Conservation (phyloP, 1,140 invertebrate genomes). For the Tetragonula clypearis region DNA sequence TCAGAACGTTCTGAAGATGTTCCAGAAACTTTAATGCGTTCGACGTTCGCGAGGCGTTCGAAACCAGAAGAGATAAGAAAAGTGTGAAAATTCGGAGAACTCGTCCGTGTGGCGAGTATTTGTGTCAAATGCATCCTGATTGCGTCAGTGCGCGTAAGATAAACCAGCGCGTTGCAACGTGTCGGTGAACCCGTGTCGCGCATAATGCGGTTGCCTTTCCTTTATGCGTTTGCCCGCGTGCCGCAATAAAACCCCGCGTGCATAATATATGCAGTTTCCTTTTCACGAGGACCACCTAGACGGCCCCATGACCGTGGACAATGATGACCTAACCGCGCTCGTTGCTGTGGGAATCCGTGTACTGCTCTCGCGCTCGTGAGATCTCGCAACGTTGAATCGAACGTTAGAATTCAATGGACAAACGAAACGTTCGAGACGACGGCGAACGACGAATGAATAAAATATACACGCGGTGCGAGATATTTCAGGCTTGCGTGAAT, state of each 20-base stretch:
- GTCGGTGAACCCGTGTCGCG: slow-evolving; percentile 52
- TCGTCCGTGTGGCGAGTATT: not conserved
- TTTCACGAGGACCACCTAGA: slow-evolving; percentile 66
- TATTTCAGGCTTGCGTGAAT: not conserved
- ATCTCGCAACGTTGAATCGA: slow-evolving; percentile 4
- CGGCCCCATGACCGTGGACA: slow-evolving; percentile 46
- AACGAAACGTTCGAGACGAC: slow-evolving; percentile 8
- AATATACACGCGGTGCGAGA: not conserved
- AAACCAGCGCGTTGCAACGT: slow-evolving; percentile 28
- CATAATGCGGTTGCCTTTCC: slow-evolving; percentile 42
- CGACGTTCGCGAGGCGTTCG: too few species aligned
- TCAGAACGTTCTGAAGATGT: too few species aligned
- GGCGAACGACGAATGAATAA: slow-evolving; percentile 4
- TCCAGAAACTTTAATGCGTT: too few species aligned
- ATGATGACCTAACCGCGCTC: slow-evolving; percentile 56
- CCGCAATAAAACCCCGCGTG: slow-evolving; percentile 64
- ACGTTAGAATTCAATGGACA: slow-evolving; percentile 4
- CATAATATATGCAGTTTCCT: slow-evolving; percentile 66
- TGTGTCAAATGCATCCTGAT: slow-evolving; percentile 7
- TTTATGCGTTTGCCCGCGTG: slow-evolving; percentile 34
- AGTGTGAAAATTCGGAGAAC: too few species aligned
- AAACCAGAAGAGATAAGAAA: not conserved
- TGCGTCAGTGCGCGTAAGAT: slow-evolving; percentile 32
- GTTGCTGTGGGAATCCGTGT: slow-evolving; percentile 43
- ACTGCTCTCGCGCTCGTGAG: not conserved